These are phyloP conservation scores for Heliconius himera DNA, from an alignment of 1,140 invertebrate genomes.

Conservation along the genomic window DNA sequence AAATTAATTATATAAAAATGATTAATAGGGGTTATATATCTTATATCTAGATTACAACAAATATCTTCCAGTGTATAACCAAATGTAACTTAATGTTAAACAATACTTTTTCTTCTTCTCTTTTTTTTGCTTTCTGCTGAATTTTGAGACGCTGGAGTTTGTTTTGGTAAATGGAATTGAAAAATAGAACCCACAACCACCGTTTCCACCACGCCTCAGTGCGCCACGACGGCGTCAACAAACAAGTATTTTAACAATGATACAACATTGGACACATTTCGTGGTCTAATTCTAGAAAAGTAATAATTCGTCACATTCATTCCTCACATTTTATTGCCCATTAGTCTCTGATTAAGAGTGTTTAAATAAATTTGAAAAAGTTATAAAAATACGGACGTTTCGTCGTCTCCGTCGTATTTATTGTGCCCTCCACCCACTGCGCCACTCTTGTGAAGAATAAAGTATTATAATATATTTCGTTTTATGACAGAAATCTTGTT, in stretches of 20 bases:
- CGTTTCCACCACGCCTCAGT: no score
- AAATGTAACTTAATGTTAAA: no score
- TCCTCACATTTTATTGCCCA: slow-evolving; percentile 10
- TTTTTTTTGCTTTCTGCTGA: no score
- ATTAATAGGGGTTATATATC: no score
- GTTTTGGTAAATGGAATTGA: no score
- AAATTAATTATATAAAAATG: background rate
- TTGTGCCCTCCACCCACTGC: background rate
- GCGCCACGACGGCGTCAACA: no score
- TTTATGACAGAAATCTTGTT: slow-evolving; percentile 1
- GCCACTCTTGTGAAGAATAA: background rate
- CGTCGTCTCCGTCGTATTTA: slow-evolving; percentile 1
- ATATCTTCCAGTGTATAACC: no score
- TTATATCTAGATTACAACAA: no score
- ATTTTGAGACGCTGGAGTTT: no score
- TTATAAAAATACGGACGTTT: slow-evolving; percentile 8
- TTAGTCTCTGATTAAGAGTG: slow-evolving; percentile 11
- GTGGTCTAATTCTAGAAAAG: background rate
- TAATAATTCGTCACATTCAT: slow-evolving; percentile 7
- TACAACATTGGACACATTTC: background rate
- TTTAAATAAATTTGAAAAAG: background rate
- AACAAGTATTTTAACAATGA: background rate
- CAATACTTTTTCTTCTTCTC: no score
- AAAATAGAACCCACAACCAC: background rate
- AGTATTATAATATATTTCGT: background rate